Conservation (phyloP, 1,140 invertebrate species). For the Lysiphlebus fabarum region DNA sequence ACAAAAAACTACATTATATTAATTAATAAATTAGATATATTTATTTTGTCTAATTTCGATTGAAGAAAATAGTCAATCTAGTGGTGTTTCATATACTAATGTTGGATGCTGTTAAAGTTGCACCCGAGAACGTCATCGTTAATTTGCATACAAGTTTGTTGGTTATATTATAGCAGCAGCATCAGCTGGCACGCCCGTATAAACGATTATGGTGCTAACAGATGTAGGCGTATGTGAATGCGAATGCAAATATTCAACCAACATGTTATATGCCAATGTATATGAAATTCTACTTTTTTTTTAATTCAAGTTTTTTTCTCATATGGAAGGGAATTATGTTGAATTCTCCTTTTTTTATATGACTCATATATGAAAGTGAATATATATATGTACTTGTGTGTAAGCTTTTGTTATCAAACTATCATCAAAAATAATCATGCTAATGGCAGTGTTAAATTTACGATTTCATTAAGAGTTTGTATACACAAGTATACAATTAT, state of each 20-base stretch:
- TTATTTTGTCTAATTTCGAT: background rate
- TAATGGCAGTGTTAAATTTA: conserved; percentile 41
- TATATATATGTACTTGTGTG: conserved; percentile 34
- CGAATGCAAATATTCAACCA: conserved; percentile 5
- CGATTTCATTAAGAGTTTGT: conserved; percentile 16
- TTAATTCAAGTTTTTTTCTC: no score
- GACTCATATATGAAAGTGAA: conserved; percentile 18
- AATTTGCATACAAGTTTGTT: conserved; percentile 58
- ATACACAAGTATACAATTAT: conserved; percentile 19
- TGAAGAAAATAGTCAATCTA: conserved; percentile 49
- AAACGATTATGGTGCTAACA: conserved; percentile 57
- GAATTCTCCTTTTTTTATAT: background rate
- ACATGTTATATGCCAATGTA: background rate
- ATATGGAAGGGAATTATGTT: no score
- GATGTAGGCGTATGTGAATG: conserved; percentile 50
- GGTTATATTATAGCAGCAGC: conserved; percentile 48
- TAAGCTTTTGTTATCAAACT: conserved; percentile 30
- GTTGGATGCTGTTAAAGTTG: conserved; percentile 51
- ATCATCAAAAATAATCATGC: conserved; percentile 35
- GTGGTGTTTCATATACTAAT: conserved; percentile 53
- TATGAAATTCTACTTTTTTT: no score
- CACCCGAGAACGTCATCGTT: conserved; percentile 48
- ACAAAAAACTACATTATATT: no score
- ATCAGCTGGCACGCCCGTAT: conserved; percentile 55
- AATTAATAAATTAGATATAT: no score